Percentiles rank a stretch among this genome's conserved stretches.
Conservation (phyloP, 2,113 vertebrate genomes). For the Actenoides lindsayi region DNA sequence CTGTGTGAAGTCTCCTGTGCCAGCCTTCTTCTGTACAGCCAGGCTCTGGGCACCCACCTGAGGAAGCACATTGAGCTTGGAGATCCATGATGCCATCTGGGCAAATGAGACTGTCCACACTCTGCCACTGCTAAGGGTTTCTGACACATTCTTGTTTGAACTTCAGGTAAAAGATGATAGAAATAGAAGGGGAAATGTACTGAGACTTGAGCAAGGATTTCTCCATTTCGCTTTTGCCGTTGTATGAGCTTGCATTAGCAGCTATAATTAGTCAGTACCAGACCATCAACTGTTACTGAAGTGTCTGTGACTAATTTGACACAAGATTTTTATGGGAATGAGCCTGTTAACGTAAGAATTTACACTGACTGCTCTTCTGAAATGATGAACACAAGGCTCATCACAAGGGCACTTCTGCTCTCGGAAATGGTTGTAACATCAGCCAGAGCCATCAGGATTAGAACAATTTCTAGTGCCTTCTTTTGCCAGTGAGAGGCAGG, state of each 20-base stretch:
- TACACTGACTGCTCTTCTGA: neutral
- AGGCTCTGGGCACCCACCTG: neutral
- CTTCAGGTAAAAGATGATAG: conserved; percentile 23
- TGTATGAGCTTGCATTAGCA: conserved; percentile 51
- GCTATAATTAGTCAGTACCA: conserved; percentile 57
- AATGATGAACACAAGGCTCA: neutral
- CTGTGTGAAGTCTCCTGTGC: neutral
- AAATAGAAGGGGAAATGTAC: conserved; percentile 17
- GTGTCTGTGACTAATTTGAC: conserved; percentile 61
- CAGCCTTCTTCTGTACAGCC: neutral
- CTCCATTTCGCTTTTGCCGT: conserved; percentile 8
- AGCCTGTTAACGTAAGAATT: conserved; percentile 17
- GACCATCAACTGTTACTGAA: conserved; percentile 49
- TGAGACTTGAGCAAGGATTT: conserved; percentile 15
- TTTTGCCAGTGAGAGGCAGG: neutral
- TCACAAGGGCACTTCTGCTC: conserved; percentile 3
- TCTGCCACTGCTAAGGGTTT: neutral
- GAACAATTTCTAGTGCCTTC: neutral
- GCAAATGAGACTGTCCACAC: neutral
- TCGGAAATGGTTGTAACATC: neutral
- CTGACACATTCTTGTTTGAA: conserved; percentile 19
- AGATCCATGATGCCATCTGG: neutral
- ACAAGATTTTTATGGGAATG: conserved; percentile 20
- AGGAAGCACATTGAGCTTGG: neutral
- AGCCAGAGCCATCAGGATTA: neutral